Conservation (phyloP, 2,888 invertebrate species). For the Phymatocera aterrima region DNA sequence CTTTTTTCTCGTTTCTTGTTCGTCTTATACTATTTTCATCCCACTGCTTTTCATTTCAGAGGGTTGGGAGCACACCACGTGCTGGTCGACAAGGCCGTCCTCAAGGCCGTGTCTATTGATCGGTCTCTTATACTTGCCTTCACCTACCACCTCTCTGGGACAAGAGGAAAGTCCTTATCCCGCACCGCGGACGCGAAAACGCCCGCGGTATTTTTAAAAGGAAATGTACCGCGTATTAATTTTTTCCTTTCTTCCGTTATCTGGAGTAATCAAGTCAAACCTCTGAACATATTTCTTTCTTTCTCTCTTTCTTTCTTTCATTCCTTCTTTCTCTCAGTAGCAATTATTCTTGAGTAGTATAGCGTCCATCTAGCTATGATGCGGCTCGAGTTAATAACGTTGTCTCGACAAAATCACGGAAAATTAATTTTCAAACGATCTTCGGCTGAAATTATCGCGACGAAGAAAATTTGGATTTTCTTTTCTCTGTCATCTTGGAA, state of each 20-base stretch:
- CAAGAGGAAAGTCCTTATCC: slow-evolving; percentile 13
- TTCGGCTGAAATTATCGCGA: too few relatives aligned
- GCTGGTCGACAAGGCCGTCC: slow-evolving; percentile 34
- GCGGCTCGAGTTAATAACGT: too few relatives aligned
- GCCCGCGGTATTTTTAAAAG: not conserved
- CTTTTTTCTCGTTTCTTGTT: not conserved
- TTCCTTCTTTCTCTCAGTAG: not conserved
- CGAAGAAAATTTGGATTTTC: too few relatives aligned
- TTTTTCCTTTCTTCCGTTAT: not conserved
- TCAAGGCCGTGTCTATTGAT: slow-evolving; percentile 42
- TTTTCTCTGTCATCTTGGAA: too few relatives aligned
- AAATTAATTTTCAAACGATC: too few relatives aligned
- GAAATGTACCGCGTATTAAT: not conserved
- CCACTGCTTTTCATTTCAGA: too few relatives aligned
- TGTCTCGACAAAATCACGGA: too few relatives aligned
- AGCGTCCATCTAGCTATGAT: not conserved
- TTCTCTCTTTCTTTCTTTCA: not conserved
- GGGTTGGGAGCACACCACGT: slow-evolving; percentile 10
- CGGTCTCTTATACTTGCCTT: not conserved
- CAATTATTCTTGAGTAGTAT: not conserved
- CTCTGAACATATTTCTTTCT: not conserved
- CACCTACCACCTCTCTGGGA: slow-evolving; percentile 1
- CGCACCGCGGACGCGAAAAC: not conserved
- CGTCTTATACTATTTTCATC: too few relatives aligned
- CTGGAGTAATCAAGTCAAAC: slow-evolving; percentile 2